Conservation (phyloP, 37 sponge, comb jelly and placozoan species). For the Aplysina aerophoba region DNA sequence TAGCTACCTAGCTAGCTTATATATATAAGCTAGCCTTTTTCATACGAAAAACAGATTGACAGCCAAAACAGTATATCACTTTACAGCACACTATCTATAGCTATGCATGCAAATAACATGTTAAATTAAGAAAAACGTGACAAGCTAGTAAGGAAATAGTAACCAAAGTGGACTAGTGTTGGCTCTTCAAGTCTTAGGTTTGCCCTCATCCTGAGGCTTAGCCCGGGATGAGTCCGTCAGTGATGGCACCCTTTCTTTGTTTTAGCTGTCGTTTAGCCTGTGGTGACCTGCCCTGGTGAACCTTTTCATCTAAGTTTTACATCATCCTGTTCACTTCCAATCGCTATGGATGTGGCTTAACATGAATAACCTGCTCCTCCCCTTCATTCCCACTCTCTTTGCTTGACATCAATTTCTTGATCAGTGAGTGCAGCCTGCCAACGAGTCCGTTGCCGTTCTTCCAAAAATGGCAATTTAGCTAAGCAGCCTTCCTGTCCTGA, state of each 20-base stretch:
- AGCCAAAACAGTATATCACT: no score
- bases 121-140: no score
- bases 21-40: no score
- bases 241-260: not conserved
- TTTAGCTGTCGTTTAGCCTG: not conserved
- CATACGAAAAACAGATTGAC: no score
- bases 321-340: not conserved
- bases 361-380: not conserved
- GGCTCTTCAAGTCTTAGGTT: no score
- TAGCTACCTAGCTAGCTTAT: no score
- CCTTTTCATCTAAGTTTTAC: not conserved
- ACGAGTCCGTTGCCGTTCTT: not conserved
- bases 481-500: not conserved
- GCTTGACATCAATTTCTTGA: not conserved
- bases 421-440: not conserved
- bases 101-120: no score
- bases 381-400: slow-evolving; percentile 7
- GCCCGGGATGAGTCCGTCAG: not conserved
- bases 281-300: not conserved
- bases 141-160: no score
- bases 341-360: slow-evolving; percentile 4
- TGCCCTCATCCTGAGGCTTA: not conserved
- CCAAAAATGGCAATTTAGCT: not conserved
- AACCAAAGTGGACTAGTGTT: no score
- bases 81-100: no score